Base-by-base conservation (phyloP, 2,888 invertebrate species). In the Chrysolina haemoptera region DNA sequence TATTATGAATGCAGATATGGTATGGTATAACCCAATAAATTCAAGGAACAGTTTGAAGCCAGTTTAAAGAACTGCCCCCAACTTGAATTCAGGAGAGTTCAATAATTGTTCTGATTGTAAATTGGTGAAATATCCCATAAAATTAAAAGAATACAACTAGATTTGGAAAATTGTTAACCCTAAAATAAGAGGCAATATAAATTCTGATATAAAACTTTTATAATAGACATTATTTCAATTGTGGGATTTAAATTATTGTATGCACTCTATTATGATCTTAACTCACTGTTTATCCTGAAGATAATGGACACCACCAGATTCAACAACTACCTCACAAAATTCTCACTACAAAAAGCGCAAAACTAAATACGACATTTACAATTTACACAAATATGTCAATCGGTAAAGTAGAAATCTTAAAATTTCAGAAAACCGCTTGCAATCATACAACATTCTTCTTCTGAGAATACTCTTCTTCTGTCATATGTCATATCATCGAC, bases 301-400 rank as follows among this genome's bases (percentile, higher is more conserved):
- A 73, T 67, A 79, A 73, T 71, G 90, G 90, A 91, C 90, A 91
- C 90, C 89, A 89, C 90, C 89, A 90, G 90, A 90, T 90, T 87
- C 87, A 84, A 84, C 83, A 84, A 82, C 84, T 85, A 85, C 84
- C 85, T 84, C 84, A 85, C 86, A 85, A 75, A 84, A 81, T 83
- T 84, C 84, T 84, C 84, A 85, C 84, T 84, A 86, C 85, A 86
- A 87, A 87, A 87, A 87, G 87, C 87, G 86, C 86, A 88, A 87
- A 87, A 86, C 84, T 82, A 81, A 84, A 83, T 81, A 83, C 79
- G 81, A 81, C 80, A 81, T 77, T 73, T 67, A 67, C 40, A 66
- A 66, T 66, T 66, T 48, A 77, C 75, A 75, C 72, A 74, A 71
- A 53, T 53, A 20, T 68, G 68, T 68, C 59, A 46, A 71, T 77